phyloP scores from a whole-genome alignment of 2,888 invertebrate genomes.

The Tetragnatha montana region DNA sequence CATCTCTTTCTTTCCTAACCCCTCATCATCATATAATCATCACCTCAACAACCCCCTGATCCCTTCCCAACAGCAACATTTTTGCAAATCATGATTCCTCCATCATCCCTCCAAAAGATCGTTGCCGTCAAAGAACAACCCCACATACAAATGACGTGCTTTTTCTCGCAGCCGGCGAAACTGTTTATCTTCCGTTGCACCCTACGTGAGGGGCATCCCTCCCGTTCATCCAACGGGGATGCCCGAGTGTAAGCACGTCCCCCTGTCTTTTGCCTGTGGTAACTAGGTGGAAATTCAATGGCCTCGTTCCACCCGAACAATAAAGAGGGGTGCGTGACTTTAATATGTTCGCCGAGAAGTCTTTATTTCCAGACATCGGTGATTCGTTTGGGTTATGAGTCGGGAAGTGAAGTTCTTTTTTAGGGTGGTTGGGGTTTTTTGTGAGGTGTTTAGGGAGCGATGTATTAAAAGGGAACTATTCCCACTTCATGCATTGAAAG shows the following conservation, averaged over 20 bases:
- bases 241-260: neutral
- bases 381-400: too few species aligned
- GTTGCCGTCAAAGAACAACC: neutral
- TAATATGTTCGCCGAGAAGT: neutral
- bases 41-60: too few species aligned
- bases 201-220: slow-evolving; percentile 3
- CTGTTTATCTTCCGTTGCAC: neutral
- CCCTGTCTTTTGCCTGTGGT: neutral
- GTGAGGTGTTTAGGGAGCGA: too few species aligned
- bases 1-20: too few species aligned
- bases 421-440: too few species aligned
- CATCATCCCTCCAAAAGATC: neutral
- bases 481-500: too few species aligned
- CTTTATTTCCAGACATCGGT: neutral
- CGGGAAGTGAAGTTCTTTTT: too few species aligned
- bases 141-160: slow-evolving; percentile 2
- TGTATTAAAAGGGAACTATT: too few species aligned
- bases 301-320: neutral
- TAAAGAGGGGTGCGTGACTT: neutral
- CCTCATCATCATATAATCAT: too few species aligned
- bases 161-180: neutral
- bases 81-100: neutral
- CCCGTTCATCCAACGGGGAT: neutral
- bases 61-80: neutral
- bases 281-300: neutral